phyloP scores from a whole-genome alignment of 2,888 invertebrate genomes.

The Marasmarcha lunaedactyla region DNA sequence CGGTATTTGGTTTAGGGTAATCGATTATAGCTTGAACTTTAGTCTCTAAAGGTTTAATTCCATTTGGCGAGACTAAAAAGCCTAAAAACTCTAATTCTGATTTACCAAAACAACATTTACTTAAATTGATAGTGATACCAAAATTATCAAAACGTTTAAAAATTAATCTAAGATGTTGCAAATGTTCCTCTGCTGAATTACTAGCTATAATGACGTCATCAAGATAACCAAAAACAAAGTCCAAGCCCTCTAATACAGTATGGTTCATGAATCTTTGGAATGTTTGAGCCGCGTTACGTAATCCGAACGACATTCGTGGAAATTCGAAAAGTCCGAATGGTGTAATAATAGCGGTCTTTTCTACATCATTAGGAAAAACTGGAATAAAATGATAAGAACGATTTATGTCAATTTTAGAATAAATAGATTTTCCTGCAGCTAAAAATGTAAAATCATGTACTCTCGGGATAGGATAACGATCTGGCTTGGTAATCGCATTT shows the following conservation, averaged over 20 bases:
- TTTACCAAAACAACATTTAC: neutral
- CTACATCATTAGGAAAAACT: too few relatives aligned
- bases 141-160: neutral
- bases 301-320: too few relatives aligned
- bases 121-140: neutral
- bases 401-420: too few relatives aligned
- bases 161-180: neutral
- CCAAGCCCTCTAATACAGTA: neutral
- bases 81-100: slow-evolving; percentile 1
- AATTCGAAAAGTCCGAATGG: too few relatives aligned
- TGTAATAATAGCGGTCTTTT: too few relatives aligned
- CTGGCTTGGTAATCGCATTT: neutral
- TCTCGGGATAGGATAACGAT: neutral
- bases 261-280: slow-evolving; percentile 4
- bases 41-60: neutral
- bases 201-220: slow-evolving; percentile 1
- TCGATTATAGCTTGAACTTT: slow-evolving; percentile 1
- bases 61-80: neutral
- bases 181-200: neutral
- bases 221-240: neutral
- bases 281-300: too few relatives aligned
- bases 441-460: neutral
- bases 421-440: too few relatives aligned
- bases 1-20: neutral
- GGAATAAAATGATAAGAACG: too few relatives aligned